phyloP scores from a whole-genome alignment of 2,113 vertebrate species.

The Cololabis saira region DNA sequence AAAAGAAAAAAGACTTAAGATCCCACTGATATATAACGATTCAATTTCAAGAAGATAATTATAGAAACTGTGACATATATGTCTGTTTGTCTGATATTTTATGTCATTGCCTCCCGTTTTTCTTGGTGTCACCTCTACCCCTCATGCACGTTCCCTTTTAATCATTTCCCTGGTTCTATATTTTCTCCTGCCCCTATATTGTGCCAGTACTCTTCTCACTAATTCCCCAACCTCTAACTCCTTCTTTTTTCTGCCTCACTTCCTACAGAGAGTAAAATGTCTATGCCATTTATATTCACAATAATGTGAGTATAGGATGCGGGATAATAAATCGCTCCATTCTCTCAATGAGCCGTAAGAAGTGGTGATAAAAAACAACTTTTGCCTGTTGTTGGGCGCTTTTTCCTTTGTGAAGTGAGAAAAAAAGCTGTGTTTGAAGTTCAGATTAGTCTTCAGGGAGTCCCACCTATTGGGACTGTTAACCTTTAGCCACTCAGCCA shows the following conservation, averaged over 20 bases:
- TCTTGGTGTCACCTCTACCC: constrained; percentile 33
- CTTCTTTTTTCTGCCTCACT: constrained; percentile 62
- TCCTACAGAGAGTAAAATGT: constrained; percentile 73
- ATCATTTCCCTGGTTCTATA: constrained; percentile 25
- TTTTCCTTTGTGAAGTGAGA: constrained; percentile 64
- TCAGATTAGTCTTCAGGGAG: constrained; percentile 88
- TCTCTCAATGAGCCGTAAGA: constrained; percentile 71
- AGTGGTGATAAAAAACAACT: constrained; percentile 71
- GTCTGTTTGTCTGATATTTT: constrained; percentile 37
- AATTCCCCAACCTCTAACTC: constrained; percentile 60
- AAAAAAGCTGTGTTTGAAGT: constrained; percentile 79
- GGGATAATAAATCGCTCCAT: constrained; percentile 76
- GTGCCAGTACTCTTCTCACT: constrained; percentile 41
- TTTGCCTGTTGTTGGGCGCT: constrained; percentile 83
- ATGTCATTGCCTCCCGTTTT: constrained; percentile 16
- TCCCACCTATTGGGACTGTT: constrained; percentile 88
- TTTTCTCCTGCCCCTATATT: constrained; percentile 21
- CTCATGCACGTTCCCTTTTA: constrained; percentile 45
- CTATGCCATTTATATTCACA: constrained; percentile 80
- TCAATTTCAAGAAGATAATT: constrained; percentile 52
- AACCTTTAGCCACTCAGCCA: constrained; percentile 90
- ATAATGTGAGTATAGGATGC: constrained; percentile 82
- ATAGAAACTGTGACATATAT: constrained; percentile 45
- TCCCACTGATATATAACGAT: constrained; percentile 53
- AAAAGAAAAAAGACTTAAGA: constrained; percentile 44